Base-by-base conservation (phyloP, 2,113 vertebrate genomes). In the Notiomystis cincta region DNA sequence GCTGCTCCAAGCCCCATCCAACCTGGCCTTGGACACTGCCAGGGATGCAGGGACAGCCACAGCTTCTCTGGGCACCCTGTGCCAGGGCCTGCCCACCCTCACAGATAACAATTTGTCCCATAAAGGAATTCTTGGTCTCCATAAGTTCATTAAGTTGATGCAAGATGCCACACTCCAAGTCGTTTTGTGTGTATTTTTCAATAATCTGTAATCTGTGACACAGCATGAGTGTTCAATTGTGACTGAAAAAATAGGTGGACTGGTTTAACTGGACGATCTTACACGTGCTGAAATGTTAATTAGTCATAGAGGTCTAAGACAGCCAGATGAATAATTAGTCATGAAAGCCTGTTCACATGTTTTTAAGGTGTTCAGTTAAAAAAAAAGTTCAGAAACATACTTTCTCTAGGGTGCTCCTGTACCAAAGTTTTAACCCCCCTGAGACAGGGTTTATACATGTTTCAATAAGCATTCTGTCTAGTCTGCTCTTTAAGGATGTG, bases 61-160 rank as follows among this genome's bases (percentile, higher is more conserved):
- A 87, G 54, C 62, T 60, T 1, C 33, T 51, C 45, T 60, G 37
- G 25, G 17, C 11, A 51, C 5, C 57, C 45, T 67, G 82, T 45
- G 28, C 84, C 54, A 78, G 54, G 54, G 23, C 23, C 28, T 87
- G 0, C 6, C 18, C 30, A 47, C 54, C 38, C n/a, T 54, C 9
- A 1, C 19, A 54, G n/a, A 1, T 8, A 47, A 7, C 0, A 23
- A n/a, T 40, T 61, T 30, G 12, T 69, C 27, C 54, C 1, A 1
- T 61, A 30, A 54, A 70, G 20, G 10, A 54, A n/a, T 35, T 66
- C 28, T 70, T 61, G 42, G 19, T 57, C 11, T 42, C 64, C 2
- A 0, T 12, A 14, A 73, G 6, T 40, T 82, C 3, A 4, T 45
- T 31, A 45, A 51, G 15, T n/a, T 35, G 5, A 9, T 75, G 10